Base-by-base conservation (phyloP, 2,113 vertebrate species). In the Pterocles burchelli region DNA sequence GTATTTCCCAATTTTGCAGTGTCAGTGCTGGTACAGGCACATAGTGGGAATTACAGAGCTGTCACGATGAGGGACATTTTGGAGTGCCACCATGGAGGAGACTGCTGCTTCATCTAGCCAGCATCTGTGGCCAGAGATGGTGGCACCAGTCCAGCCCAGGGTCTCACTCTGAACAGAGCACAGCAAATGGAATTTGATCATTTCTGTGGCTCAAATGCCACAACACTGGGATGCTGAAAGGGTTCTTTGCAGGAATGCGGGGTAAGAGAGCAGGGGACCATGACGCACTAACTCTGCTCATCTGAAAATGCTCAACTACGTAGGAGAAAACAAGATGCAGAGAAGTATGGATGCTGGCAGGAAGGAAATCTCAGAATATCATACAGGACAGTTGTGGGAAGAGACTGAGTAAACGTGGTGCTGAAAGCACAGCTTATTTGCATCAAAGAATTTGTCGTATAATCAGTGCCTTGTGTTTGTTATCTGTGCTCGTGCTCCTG, bases 351-450 rank as follows among this genome's bases (percentile, higher is more conserved):
- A 16, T 25, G 41, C 34, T 61, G 65, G 3, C 51, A 82, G 61
- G 49, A 73, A 33, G 38, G 21, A 78, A 52, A 52, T 49, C 25
- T 18, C 46, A 65, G 73, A 46, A 43, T 22, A 28, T 22, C 31
- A 10, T 2, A 31, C 0, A 2, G 66, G 62, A 49, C 54, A 70
- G 66, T 3, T 4, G 8, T 2, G 5, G 80, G 61, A 79, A 70
- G 34, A 87, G 31, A 38, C 36, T 33, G 61, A 65, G n/a, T 26
- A 82, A 82, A 54, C 13, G 10, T 0, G 45, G 45, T 2, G 6
- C 49, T 71, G 38, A 62, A 68, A 57, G 67, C 51, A 49, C 36
- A 76, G 59, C 49, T 31, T 8, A 1, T 13, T 55, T 80, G 31
- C 34, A 66, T 10, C 59, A 48, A 24, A 78, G 62, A 9, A 6